Evolutionary conservation across 2,888 invertebrate species (phyloP).

Genomic region (Neoscelio sp.): DNA sequence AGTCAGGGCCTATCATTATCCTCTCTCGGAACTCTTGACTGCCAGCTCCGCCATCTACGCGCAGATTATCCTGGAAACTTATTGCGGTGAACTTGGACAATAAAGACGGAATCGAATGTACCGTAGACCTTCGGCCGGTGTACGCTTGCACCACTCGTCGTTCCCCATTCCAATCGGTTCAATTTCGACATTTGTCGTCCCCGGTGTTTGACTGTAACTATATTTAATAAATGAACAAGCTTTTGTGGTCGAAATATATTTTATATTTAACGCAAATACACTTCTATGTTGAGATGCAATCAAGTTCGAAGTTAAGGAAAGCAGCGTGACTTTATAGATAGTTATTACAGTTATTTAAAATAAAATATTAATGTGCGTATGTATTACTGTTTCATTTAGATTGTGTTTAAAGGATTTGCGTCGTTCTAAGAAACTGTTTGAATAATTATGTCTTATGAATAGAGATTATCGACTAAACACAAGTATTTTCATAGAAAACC

Average conservation of each 20-base stretch:
- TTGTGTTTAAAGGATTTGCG: conserved; percentile 7
- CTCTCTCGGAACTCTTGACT: conserved; percentile 73
- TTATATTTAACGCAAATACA: no score
- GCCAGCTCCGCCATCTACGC: conserved; percentile 73
- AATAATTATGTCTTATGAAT: conserved; percentile 43
- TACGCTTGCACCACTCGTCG: conserved; percentile 40
- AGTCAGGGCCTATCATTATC: conserved; percentile 81
- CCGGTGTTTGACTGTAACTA: no score
- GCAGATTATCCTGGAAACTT: conserved; percentile 79
- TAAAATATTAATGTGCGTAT: conserved; percentile 4
- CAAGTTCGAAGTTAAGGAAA: no score
- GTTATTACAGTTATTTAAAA: not conserved
- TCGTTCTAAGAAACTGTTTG: conserved; percentile 33
- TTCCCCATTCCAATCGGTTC: conserved; percentile 28
- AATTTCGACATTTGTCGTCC: no score
- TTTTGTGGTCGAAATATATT: no score
- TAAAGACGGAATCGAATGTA: conserved; percentile 78
- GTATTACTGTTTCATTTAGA: conserved; percentile 11
- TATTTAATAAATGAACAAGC: no score
- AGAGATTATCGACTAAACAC: conserved; percentile 38
- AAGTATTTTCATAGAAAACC: conserved; percentile 27
- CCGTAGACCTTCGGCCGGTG: conserved; percentile 61
- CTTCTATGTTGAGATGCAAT: no score
- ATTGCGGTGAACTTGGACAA: conserved; percentile 80
- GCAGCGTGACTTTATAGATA: no score